A percentile compares a stretch with the other conserved stretches of the same genome.
Conservation (phyloP, 2,888 invertebrate genomes). For the Harpalus rubripes region DNA sequence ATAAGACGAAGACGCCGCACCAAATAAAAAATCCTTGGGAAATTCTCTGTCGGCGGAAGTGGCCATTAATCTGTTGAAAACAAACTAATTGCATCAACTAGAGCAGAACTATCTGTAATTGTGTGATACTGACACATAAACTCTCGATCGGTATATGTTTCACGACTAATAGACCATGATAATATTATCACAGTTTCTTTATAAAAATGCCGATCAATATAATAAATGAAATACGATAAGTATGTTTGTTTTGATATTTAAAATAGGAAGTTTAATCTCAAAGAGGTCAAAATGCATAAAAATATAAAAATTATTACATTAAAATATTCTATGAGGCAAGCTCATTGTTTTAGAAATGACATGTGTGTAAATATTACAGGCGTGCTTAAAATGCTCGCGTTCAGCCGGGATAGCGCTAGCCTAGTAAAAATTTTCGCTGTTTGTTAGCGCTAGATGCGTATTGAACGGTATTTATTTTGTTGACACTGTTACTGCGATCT, state of each 20-base stretch:
- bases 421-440: no score
- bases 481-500: no score
- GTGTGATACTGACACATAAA: constrained; percentile 10
- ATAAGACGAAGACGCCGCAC: constrained; percentile 59
- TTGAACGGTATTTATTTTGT: no score
- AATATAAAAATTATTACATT: no score
- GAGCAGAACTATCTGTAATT: constrained; percentile 28
- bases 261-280: background rate
- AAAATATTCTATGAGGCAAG: no score
- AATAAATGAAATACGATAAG: background rate
- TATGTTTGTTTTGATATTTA: background rate
- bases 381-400: no score
- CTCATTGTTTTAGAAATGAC: no score
- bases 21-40: constrained; percentile 61
- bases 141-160: background rate
- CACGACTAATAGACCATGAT: constrained; percentile 11
- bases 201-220: background rate
- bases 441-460: no score
- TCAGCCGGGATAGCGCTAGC: no score
- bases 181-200: background rate
- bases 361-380: no score
- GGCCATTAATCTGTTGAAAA: constrained; percentile 10
- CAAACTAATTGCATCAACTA: constrained; percentile 9
- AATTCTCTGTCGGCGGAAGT: constrained; percentile 20
- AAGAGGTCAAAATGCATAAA: no score